Conservation (phyloP, 2,113 vertebrate species). For the Gymnocephalus cernua region DNA sequence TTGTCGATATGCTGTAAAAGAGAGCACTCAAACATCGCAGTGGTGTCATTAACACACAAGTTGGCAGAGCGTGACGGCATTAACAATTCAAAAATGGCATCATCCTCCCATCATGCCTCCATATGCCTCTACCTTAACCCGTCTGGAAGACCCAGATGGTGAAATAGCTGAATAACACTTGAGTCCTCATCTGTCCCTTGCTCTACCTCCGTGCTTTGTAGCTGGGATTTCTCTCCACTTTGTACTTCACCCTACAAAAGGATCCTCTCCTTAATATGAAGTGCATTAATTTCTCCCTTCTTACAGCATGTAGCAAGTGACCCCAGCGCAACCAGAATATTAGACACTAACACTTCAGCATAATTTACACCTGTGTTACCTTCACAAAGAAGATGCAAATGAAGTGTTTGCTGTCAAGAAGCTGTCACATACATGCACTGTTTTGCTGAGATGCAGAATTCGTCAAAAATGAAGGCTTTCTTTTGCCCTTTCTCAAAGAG, state of each 20-base stretch:
- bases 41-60: constrained; percentile 38
- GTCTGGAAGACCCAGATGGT: constrained; percentile 64
- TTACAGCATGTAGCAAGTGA: constrained; percentile 3
- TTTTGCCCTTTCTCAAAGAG: constrained; percentile 54
- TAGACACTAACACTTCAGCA: constrained; percentile 6
- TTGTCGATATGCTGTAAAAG: constrained; percentile 2
- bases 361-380: constrained; percentile 31
- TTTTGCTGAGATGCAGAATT: constrained; percentile 10
- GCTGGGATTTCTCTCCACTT: constrained; percentile 28
- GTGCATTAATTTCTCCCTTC: background rate
- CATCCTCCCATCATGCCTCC: constrained; percentile 54
- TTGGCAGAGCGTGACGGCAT: constrained; percentile 36
- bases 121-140: constrained; percentile 54
- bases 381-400: constrained; percentile 34
- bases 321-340: constrained; percentile 5
- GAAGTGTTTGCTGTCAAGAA: constrained; percentile 12
- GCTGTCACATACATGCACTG: background rate
- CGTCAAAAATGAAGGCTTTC: background rate
- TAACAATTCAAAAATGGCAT: constrained; percentile 59
- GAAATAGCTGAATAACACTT: constrained; percentile 39
- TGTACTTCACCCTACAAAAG: constrained; percentile 15
- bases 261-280: constrained; percentile 8
- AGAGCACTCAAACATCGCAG: constrained; percentile 16
- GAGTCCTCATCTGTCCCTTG: constrained; percentile 57
- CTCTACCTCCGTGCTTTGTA: constrained; percentile 30